These are phyloP conservation scores for Tipula confusa DNA, from an alignment of 2,888 invertebrate genomes.

Conservation along the genomic window DNA sequence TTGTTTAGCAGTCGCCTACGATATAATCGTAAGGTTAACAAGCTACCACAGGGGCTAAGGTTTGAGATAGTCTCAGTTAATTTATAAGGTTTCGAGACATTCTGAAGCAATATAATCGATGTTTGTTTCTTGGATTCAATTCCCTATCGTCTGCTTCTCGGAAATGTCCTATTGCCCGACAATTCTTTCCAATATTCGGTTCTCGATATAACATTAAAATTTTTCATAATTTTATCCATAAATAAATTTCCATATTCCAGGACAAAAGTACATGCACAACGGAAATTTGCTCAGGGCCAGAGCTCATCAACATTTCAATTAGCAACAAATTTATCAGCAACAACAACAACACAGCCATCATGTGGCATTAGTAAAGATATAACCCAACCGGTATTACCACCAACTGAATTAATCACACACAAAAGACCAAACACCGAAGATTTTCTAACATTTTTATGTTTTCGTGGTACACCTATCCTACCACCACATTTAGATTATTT, in stretches of 20 bases:
- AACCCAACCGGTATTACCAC: slow-evolving; percentile 45
- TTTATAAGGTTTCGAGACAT: too few species aligned
- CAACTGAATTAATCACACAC: slow-evolving; percentile 59
- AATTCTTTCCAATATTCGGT: too few species aligned
- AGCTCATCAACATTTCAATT: slow-evolving; percentile 53
- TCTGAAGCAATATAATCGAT: too few species aligned
- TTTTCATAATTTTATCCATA: background rate
- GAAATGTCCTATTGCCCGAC: too few species aligned
- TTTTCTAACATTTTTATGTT: slow-evolving; percentile 78
- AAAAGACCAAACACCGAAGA: slow-evolving; percentile 79
- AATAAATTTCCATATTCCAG: slow-evolving; percentile 47
- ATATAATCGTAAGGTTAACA: too few species aligned
- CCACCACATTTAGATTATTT: slow-evolving; percentile 71
- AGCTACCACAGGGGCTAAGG: too few species aligned
- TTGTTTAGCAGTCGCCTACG: too few species aligned
- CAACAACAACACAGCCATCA: slow-evolving; percentile 50
- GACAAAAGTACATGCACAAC: slow-evolving; percentile 77
- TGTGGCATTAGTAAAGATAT: slow-evolving; percentile 57
- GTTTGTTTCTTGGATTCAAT: too few species aligned
- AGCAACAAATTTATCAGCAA: slow-evolving; percentile 40
- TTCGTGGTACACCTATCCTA: slow-evolving; percentile 68
- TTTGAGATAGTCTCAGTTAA: too few species aligned
- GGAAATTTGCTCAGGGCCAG: slow-evolving; percentile 87
- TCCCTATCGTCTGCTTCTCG: too few species aligned
- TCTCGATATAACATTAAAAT: background rate